Evolutionary conservation across 2,888 invertebrate genomes (phyloP).

Genomic region (Marasmarcha lunaedactyla): DNA sequence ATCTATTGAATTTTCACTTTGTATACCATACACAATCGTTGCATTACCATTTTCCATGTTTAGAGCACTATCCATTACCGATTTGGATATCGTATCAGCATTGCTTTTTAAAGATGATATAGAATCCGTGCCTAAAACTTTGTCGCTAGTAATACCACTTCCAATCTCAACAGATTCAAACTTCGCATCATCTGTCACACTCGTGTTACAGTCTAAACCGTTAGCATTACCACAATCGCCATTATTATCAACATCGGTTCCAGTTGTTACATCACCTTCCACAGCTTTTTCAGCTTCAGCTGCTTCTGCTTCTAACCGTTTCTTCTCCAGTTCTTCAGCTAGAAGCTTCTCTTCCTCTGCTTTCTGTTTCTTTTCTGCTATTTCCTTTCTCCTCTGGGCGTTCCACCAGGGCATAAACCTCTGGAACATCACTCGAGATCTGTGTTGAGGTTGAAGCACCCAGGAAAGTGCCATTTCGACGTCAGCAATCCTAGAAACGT

Average conservation of each 20-base stretch:
- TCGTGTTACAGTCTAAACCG: too few species aligned
- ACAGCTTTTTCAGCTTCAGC: slow-evolving; percentile 7
- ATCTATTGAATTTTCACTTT: background rate
- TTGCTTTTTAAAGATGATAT: too few species aligned
- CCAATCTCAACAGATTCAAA: too few species aligned
- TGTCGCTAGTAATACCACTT: too few species aligned
- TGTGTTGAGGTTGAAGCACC: slow-evolving; percentile 61
- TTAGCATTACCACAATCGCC: too few species aligned
- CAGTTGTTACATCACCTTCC: background rate
- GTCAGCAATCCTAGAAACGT: slow-evolving; percentile 52
- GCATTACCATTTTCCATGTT: too few species aligned
- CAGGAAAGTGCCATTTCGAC: slow-evolving; percentile 59
- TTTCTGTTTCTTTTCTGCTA: slow-evolving; percentile 38
- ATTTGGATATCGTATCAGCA: too few species aligned
- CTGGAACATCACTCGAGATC: slow-evolving; percentile 59
- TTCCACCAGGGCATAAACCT: slow-evolving; percentile 65
- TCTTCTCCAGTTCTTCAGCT: slow-evolving; percentile 11
- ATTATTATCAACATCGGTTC: too few species aligned
- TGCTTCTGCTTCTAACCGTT: slow-evolving; percentile 6
- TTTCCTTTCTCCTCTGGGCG: slow-evolving; percentile 39
- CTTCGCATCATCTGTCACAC: too few species aligned
- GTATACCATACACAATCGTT: background rate
- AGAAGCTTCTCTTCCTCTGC: slow-evolving; percentile 21
- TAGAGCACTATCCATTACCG: too few species aligned
- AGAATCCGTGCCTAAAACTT: too few species aligned